Base-by-base conservation (phyloP, 2,797 vertebrate species). In the Acanthurus tractus region DNA sequence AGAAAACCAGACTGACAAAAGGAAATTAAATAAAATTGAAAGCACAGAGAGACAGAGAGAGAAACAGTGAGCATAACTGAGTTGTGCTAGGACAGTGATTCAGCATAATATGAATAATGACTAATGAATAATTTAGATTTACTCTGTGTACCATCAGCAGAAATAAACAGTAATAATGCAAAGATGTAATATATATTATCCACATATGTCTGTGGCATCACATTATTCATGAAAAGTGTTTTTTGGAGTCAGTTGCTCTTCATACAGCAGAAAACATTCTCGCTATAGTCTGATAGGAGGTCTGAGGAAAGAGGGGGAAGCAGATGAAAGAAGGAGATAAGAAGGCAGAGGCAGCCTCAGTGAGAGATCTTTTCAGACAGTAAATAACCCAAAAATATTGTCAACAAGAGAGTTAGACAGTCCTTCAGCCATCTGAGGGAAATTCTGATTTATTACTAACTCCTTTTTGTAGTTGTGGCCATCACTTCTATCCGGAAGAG, bases 51-150 rank as follows among this genome's bases (percentile, higher is more conserved):
- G 63, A 59, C 36, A 52, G 34, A 69, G 20, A 18, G 40, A 49
- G 52, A 65, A 67, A 22, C 10, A 22, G 56, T 3, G 72, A 76
- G 56, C 15, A 58, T 48, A 76, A 68, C 45, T 42, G 14, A 68
- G 61, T 63, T 65, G 70, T 63, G 64, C 69, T 73, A 70, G 71
- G 70, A 79, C 70, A 67, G 77, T 88, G 87, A 88, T 92, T 86
- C 86, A 84, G 84, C 86, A 86, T 45, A 74, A 85, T 75, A 65
- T 89, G 82, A 90, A 85, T 86, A 86, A 89, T 86, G 82, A 84
- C 83, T 49, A 54, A 73, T 92, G 81, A 88, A 91, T 91, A 81
- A 89, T 92, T 83, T 66, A 92, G 81, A 73, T 72, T 42, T 70
- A 79, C 66, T 75, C 55, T 86, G 65, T 76, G 84, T 87, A 75